These are phyloP conservation scores for Atlantisia rogersi DNA, from an alignment of 2,113 vertebrate species.

Conservation along the genomic window DNA sequence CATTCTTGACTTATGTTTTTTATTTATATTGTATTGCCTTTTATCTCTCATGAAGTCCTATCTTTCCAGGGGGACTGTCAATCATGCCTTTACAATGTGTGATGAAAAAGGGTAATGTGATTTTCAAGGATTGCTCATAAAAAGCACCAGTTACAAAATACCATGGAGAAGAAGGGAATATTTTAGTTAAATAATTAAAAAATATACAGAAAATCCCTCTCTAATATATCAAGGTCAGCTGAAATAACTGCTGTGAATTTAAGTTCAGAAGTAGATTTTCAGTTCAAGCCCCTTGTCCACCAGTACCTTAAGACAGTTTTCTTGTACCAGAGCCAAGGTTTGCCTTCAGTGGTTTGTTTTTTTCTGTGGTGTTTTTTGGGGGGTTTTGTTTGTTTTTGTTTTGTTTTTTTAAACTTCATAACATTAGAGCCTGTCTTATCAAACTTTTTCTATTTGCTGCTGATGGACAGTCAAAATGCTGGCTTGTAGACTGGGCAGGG, in stretches of 20 bases:
- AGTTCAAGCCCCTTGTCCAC: neutral
- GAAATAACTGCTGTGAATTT: neutral
- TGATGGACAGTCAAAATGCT: neutral
- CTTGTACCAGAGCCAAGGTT: neutral
- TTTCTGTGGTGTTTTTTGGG: neutral
- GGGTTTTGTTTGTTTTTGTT: too few relatives aligned
- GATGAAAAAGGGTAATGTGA: neutral
- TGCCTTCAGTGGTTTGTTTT: neutral
- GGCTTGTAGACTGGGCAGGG: neutral
- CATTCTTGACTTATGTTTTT: neutral
- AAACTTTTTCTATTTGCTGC: neutral
- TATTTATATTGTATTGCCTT: neutral
- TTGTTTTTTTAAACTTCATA: neutral
- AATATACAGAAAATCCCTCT: neutral
- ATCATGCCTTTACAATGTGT: neutral
- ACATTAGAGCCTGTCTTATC: neutral
- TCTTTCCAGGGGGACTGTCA: neutral
- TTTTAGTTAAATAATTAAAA: neutral
- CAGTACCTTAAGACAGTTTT: neutral
- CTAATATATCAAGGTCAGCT: neutral
- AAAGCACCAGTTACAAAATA: neutral
- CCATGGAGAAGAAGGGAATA: neutral
- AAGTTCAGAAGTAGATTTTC: neutral
- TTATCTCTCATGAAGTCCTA: neutral
- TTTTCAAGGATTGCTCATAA: neutral